Percentiles rank a stretch among this genome's conserved stretches.
phyloP scores from a whole-genome alignment of 2,113 vertebrate genomes.

The Zeus faber region DNA sequence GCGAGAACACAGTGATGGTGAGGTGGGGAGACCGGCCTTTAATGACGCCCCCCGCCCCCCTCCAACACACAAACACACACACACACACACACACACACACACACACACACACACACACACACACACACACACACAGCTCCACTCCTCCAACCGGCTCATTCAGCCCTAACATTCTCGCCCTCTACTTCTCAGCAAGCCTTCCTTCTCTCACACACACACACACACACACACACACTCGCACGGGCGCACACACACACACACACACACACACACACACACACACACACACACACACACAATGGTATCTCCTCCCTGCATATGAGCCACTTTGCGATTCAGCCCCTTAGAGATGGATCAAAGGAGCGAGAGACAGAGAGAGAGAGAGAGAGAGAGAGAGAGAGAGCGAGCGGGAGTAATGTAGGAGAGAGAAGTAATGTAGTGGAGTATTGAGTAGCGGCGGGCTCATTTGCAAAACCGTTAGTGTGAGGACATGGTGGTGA shows the following conservation, averaged over 20 bases:
- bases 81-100: not conserved
- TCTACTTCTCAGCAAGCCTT: too few relatives aligned
- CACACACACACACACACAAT: constrained; percentile 6
- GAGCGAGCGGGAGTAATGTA: constrained; percentile 28
- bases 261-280: constrained; percentile 24
- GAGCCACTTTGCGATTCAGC: constrained; percentile 46
- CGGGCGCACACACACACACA: too few relatives aligned
- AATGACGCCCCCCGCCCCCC: too few relatives aligned
- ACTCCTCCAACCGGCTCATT: too few relatives aligned
- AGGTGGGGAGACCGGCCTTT: not conserved
- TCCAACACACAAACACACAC: constrained; percentile 26
- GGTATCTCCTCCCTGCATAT: constrained; percentile 60
- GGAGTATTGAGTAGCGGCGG: too few relatives aligned
- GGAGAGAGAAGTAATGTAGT: constrained; percentile 17
- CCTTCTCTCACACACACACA: too few relatives aligned
- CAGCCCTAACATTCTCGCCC: too few relatives aligned
- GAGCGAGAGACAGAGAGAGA: constrained; percentile 7
- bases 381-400: not conserved
- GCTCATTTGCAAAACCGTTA: not conserved
- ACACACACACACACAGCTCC: constrained; percentile 2
- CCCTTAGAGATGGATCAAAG: constrained; percentile 67
- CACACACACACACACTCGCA: too few relatives aligned
- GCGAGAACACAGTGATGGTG: constrained; percentile 37
- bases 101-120: constrained; percentile 22
- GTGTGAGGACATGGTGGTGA: not conserved